Conservation (phyloP, 2,888 invertebrate genomes). For the Leptopilina myrica region DNA sequence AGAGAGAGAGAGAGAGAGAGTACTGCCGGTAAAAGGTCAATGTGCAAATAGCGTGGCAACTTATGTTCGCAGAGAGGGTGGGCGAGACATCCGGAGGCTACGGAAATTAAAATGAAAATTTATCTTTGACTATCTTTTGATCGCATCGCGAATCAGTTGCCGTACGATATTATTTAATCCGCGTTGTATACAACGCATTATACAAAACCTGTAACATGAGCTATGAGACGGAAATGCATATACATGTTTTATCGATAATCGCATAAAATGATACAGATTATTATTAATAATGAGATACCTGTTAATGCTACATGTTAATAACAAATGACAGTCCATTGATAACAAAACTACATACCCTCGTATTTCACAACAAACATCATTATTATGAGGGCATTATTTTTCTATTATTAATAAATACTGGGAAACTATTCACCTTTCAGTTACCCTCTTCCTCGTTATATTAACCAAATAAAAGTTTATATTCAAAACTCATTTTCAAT, state of each 20-base stretch:
- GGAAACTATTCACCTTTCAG: no score
- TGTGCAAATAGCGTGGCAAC: constrained; percentile 20
- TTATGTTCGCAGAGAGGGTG: constrained; percentile 12
- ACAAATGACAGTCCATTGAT: no score
- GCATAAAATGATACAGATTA: constrained; percentile 3
- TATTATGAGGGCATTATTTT: no score
- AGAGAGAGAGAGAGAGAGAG: no score
- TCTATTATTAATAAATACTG: no score
- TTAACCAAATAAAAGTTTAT: no score
- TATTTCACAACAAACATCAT: no score
- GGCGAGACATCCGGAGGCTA: constrained; percentile 17
- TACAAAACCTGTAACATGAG: constrained; percentile 6
- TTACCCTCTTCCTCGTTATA: no score
- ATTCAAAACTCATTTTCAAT: no score
- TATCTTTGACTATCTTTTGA: constrained; percentile 21
- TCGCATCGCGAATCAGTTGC: constrained; percentile 33
- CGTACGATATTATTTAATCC: constrained; percentile 35
- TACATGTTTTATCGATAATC: background rate
- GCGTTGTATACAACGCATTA: background rate
- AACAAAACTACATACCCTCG: no score
- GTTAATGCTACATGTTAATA: background rate
- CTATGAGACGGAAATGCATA: constrained; percentile 1
- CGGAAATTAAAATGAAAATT: constrained; percentile 35
- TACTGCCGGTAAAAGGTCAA: constrained; percentile 27
- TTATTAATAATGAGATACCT: background rate